Evolutionary conservation across 2,797 vertebrate species (phyloP).

Genomic region (Coregonus suidteri): DNA sequence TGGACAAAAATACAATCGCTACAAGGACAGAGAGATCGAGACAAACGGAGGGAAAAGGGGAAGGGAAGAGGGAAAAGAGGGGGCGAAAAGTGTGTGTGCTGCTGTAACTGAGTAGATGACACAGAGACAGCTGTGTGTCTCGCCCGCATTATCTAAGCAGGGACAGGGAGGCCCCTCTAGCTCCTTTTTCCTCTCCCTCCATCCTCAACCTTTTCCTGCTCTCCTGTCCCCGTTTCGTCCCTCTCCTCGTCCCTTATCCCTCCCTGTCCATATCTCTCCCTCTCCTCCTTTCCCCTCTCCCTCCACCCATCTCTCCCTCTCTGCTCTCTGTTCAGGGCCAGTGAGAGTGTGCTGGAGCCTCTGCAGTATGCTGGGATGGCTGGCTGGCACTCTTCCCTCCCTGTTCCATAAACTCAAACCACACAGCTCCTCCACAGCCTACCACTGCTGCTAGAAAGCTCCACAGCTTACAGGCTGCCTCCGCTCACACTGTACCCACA

Average conservation of each 20-base stretch:
- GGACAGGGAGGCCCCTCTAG: slow-evolving; percentile 15
- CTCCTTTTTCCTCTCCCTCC: background rate
- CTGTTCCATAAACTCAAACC: slow-evolving; percentile 50
- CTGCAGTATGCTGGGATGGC: background rate
- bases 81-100: background rate
- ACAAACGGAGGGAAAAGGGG: background rate
- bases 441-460: slow-evolving; percentile 1
- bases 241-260: slow-evolving; percentile 25
- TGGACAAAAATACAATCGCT: background rate
- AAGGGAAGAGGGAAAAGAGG: slow-evolving; percentile 10
- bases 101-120: slow-evolving; percentile 1
- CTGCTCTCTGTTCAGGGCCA: slow-evolving; percentile 28
- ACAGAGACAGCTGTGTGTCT: slow-evolving; percentile 47
- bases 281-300: background rate
- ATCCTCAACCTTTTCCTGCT: background rate
- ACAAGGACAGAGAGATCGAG: background rate
- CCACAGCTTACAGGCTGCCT: background rate
- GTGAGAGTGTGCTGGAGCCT: slow-evolving; percentile 36
- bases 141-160: slow-evolving; percentile 15
- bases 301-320: background rate
- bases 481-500: slow-evolving; percentile 4
- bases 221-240: background rate
- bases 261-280: background rate
- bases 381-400: slow-evolving; percentile 22
- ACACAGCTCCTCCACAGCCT: slow-evolving; percentile 2